A percentile compares a stretch with the other conserved stretches of the same genome.
phyloP scores from a whole-genome alignment of 2,797 vertebrate species.

The Pseudochirops corinnae region DNA sequence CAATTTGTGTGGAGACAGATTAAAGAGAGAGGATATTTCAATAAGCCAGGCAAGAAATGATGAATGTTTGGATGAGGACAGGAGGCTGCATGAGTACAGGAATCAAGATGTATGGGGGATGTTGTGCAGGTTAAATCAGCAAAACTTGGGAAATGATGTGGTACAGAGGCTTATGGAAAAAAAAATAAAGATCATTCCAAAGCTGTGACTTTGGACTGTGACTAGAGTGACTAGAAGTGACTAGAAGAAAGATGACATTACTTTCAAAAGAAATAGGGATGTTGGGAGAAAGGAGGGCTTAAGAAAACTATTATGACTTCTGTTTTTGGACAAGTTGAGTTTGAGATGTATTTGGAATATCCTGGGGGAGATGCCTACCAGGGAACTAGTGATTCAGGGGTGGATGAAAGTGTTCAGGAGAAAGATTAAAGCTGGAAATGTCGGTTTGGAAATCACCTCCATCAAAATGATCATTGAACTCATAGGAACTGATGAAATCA shows the following conservation, averaged over 20 bases:
- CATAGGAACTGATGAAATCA: no score
- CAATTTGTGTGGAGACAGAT: neutral
- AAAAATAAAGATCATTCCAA: neutral
- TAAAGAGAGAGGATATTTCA: neutral
- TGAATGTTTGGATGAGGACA: neutral
- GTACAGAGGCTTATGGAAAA: neutral
- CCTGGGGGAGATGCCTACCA: neutral
- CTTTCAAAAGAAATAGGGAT: neutral
- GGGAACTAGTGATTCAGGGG: neutral
- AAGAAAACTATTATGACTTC: neutral
- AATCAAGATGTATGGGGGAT: neutral
- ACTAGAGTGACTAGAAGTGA: neutral
- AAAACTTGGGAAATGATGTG: neutral
- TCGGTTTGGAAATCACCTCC: no score
- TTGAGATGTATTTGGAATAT: neutral
- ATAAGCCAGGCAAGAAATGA: neutral
- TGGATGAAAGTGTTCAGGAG: no score
- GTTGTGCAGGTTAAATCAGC: neutral
- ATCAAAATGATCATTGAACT: no score
- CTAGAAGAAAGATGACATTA: neutral
- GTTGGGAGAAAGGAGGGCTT: neutral
- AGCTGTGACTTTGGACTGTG: no score
- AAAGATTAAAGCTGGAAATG: no score
- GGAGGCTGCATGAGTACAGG: neutral
- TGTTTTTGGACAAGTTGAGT: neutral